Evolutionary conservation across 2,113 vertebrate genomes (phyloP), one percentile per base, ranked within the genome.

Genomic region (Ictidomys tridecemlineatus): DNA sequence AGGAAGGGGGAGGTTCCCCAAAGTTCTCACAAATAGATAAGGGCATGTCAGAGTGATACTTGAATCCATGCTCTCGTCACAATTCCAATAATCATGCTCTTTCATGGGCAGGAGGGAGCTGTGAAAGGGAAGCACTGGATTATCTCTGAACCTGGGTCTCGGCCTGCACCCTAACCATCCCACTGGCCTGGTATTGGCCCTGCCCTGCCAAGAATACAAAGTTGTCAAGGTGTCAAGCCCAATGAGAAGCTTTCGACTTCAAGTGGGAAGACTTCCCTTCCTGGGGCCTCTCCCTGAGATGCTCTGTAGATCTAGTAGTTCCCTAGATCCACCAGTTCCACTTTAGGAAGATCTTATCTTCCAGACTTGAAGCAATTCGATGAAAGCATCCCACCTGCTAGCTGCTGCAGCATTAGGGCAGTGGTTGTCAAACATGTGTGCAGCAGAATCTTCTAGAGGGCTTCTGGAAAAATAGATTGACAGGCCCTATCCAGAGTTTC

Each of bases 1-100:
- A 73, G 56, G 10, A 92, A 74, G 61, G 69, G 85, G 92, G 69
- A 89, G 92, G 9, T 85, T 87, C 79, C 34, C 72, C 87, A 76
- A 28, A 88, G 18, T 1, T 70, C 76, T 79, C 80, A 51, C 26
- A 72, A 22, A 45, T 53, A 39, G 4, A 16, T 16, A 18, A 69
- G 34, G 45, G n/a, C 28, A 67, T 30, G 17, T 14, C 69, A 30
- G 83, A 83, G 32, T 8, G 4, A 48, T 24, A 58, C 42, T 61
- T 45, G 74, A 67, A 48, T 51, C 74, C 28, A 70, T 5, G 22
- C 17, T 83, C 22, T n/a, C 70, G 77, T 58, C 80, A 85, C 78
- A 42, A 2, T n/a, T 83, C 58, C 12, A 22, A 14, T 69, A 92
- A 78, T 51, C 18, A 70, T 1, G 12, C 8, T 77, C 51, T 37